Evolutionary conservation across 2,113 vertebrate species (phyloP), one percentile per base, ranked within the genome.

Genomic region (Dryoscopus gambensis): DNA sequence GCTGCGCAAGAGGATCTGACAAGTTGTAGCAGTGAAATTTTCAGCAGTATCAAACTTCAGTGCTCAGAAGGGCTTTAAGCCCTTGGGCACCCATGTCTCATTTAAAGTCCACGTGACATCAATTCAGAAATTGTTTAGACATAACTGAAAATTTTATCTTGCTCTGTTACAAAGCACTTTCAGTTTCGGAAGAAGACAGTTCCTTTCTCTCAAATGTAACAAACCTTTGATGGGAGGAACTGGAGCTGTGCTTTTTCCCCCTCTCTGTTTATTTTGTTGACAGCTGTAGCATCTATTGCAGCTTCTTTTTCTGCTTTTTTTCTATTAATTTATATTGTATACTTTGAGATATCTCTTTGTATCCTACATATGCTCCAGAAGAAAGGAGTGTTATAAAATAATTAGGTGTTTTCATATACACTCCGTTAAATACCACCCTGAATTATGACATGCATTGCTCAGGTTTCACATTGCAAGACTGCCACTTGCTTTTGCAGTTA

Each of bases 381-480:
- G 97, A 97, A 97, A 96, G 94, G 91, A 98, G 96, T 97, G 96
- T 97, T 98, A 95, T 92, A 93, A 97, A 98, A 97, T 97, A 97
- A 98, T 98, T 92, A 95, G 56, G 68, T 98, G 94, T 98, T 98
- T 98, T 98, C 97, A 94, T 97, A 97, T 97, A 96, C 92, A 94
- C 93, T 95, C 93, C 97, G 95, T 94, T 98, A 98, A 98, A 98
- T 98, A 98, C 94, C 95, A 97, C 96, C 96, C 97, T 70, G 31
- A 98, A 97, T 98, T 98, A 97, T 46, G 71, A 97, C 97, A 97
- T 63, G n/a, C 97, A 97, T 98, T 97, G 97, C 97, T 96, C 98
- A 97, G 98, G 97, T 98, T 98, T 98, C 96, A 96, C 76, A 57
- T 97, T 98, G 97, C 98, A 96, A 98, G 97, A 96, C 97, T 98